These are phyloP conservation scores for Bombus terrestris DNA, from an alignment of 1,140 invertebrate genomes.

Conservation along the genomic window DNA sequence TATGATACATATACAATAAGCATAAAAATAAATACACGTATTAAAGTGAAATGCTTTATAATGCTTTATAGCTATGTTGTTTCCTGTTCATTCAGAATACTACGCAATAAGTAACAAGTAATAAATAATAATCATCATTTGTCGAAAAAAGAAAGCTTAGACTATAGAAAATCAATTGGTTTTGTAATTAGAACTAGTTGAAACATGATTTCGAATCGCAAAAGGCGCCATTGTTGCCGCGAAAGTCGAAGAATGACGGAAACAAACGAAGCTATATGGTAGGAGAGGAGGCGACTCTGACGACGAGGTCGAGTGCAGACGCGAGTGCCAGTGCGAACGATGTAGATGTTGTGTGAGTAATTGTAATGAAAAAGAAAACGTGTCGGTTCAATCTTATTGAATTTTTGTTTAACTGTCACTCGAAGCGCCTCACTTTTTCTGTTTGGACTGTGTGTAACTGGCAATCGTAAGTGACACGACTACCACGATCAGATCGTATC, in stretches of 20 bases:
- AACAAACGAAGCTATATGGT: slow-evolving; percentile 41
- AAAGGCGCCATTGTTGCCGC: slow-evolving; percentile 10
- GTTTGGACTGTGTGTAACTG: slow-evolving; percentile 45
- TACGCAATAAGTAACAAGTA: background rate
- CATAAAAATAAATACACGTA: background rate
- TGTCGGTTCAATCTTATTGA: slow-evolving; percentile 57
- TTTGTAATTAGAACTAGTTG: background rate
- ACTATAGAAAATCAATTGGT: background rate
- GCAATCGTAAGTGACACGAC: slow-evolving; percentile 49
- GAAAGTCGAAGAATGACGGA: slow-evolving; percentile 45
- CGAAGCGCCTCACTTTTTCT: slow-evolving; percentile 9
- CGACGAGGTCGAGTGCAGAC: slow-evolving; percentile 40
- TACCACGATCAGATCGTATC: slow-evolving; percentile 33
- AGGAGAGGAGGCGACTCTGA: background rate
- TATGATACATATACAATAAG: background rate
- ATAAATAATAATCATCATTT: background rate
- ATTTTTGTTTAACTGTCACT: slow-evolving; percentile 50
- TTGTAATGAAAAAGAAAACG: slow-evolving; percentile 71
- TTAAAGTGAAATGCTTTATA: background rate
- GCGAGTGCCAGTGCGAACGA: slow-evolving; percentile 65
- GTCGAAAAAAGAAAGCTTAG: background rate
- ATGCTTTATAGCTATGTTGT: background rate
- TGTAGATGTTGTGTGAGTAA: slow-evolving; percentile 57
- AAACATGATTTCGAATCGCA: background rate
- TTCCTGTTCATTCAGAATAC: background rate